Percentiles rank a stretch among this genome's conserved stretches.
Evolutionary conservation across 2,888 invertebrate genomes (phyloP).

Genomic region (Sceliomorpha sp.): DNA sequence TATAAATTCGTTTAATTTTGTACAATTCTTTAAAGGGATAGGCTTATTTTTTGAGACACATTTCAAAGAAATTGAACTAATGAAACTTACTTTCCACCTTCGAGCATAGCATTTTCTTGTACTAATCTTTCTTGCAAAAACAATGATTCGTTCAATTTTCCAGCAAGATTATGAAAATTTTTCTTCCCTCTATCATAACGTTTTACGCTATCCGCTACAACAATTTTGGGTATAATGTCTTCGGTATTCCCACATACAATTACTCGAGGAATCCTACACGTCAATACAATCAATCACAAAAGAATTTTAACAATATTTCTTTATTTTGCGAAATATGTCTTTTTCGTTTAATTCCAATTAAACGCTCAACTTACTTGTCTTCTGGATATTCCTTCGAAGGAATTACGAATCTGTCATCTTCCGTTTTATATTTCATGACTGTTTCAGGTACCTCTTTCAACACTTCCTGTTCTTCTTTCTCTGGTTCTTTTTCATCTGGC

Average conservation of each 20-base stretch:
- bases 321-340: background rate
- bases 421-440: background rate
- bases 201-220: conserved; percentile 80
- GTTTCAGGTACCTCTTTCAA: too few species aligned
- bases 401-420: conserved; percentile 63
- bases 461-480: background rate
- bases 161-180: conserved; percentile 77
- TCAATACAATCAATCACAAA: background rate
- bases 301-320: conserved; percentile 7
- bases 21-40: too few species aligned
- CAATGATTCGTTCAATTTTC: conserved; percentile 84
- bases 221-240: conserved; percentile 82
- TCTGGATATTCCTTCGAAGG: conserved; percentile 70
- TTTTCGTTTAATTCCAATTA: background rate
- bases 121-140: conserved; percentile 86
- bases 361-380: conserved; percentile 66
- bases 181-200: conserved; percentile 68
- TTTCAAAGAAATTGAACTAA: too few species aligned
- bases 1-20: too few species aligned
- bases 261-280: conserved; percentile 80
- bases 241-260: conserved; percentile 82
- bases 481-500: conserved; percentile 13
- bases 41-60: too few species aligned
- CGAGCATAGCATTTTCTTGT: conserved; percentile 85
- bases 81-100: conserved; percentile 84